These are phyloP conservation scores for Agonum fuliginosum DNA, from an alignment of 2,888 invertebrate species.

Conservation along the genomic window DNA sequence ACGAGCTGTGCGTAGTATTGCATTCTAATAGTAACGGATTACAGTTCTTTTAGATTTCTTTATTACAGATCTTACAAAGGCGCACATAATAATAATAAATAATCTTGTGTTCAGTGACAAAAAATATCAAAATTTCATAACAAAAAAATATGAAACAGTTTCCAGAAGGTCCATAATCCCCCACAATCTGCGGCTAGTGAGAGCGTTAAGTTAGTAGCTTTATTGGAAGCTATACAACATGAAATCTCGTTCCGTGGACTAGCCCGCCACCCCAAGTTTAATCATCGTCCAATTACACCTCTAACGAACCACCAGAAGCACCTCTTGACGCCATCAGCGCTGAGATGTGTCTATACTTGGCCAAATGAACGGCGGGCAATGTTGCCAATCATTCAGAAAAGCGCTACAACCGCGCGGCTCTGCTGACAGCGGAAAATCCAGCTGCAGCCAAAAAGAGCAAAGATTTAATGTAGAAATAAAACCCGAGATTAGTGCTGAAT, in stretches of 20 bases:
- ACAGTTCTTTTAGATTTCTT: no score
- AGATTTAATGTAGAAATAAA: conserved; percentile 53
- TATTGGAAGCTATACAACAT: no score
- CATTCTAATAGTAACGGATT: no score
- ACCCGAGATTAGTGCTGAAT: conserved; percentile 44
- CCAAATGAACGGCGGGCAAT: conserved; percentile 45
- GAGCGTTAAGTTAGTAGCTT: conserved; percentile 16
- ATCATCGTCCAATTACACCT: conserved; percentile 68
- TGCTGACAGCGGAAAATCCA: conserved; percentile 34
- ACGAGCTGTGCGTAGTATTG: no score
- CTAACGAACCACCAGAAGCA: conserved; percentile 61
- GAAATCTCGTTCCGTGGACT: no score
- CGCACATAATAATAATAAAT: no score
- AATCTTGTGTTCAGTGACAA: no score
- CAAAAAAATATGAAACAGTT: no score
- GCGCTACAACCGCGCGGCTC: neutral
- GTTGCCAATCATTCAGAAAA: conserved; percentile 53
- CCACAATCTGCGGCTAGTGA: conserved; percentile 5
- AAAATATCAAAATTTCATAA: no score
- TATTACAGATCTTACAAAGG: no score
- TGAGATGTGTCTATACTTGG: conserved; percentile 33
- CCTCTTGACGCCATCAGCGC: conserved; percentile 55
- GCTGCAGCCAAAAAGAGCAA: conserved; percentile 40
- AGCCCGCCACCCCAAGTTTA: conserved; percentile 65
- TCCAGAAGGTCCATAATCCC: conserved; percentile 16